Percentiles rank a stretch among this genome's conserved stretches.
These are phyloP conservation scores for Apis dorsata DNA, from an alignment of 1,140 invertebrate genomes.

Conservation along the genomic window DNA sequence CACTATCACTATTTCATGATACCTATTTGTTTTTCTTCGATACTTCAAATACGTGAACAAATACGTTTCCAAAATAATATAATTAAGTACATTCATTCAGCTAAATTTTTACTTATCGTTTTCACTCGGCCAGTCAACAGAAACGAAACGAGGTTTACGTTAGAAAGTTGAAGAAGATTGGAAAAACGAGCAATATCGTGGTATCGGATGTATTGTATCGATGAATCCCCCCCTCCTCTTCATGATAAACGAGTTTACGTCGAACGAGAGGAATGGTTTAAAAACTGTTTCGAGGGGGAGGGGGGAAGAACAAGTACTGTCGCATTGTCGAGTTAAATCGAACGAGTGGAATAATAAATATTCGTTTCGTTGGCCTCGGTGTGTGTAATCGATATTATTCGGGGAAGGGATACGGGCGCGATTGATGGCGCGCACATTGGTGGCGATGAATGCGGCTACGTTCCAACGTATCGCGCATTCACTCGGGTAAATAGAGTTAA, in stretches of 20 bases:
- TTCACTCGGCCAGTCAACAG: too few relatives aligned
- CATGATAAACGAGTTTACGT: conserved; percentile 25
- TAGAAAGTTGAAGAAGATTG: too few relatives aligned
- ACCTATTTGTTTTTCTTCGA: too few relatives aligned
- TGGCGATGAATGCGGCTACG: conserved; percentile 39
- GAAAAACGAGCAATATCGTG: too few relatives aligned
- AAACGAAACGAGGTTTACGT: not conserved
- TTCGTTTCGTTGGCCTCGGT: conserved; percentile 16
- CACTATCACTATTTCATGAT: too few relatives aligned
- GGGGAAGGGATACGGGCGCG: not conserved
- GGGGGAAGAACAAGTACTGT: conserved; percentile 1
- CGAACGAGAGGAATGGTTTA: not conserved
- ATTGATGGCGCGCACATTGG: conserved; percentile 6
- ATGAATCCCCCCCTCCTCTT: not conserved
- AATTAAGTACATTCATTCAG: too few relatives aligned
- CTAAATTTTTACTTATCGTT: too few relatives aligned
- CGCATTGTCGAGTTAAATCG: conserved; percentile 30
- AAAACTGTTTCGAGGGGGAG: not conserved
- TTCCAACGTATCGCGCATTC: not conserved
- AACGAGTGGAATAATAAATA: conserved; percentile 45
- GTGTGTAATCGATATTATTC: conserved; percentile 49
- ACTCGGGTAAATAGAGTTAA: conserved; percentile 33
- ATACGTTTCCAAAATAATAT: too few relatives aligned
- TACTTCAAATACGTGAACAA: too few relatives aligned
- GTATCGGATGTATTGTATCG: not conserved